Evolutionary conservation across 1,140 invertebrate species (phyloP), one percentile per base, ranked within the genome.

Genomic region (Zaprionus gabonicus): DNA sequence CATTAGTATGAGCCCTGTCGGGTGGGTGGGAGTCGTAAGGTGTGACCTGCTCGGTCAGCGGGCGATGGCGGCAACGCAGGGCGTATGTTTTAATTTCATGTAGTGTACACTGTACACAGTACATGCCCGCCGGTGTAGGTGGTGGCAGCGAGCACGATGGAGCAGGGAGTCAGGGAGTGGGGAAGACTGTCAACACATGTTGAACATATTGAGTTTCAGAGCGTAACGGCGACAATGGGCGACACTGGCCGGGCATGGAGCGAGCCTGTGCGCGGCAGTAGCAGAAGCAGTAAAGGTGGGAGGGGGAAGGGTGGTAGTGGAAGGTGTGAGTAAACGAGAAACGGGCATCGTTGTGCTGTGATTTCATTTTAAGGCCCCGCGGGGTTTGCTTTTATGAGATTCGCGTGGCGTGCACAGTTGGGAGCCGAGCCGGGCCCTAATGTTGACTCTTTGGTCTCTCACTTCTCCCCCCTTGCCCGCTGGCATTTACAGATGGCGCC

Each of bases 151-250:
- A 13, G 10, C 15, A 6, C 25, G 38, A 28, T 41, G 38, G 15
- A 7, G 41, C 5, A 23, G 23, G 23, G 13, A 9, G 41, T 44
- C 36, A 38, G 36, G 12, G 41, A 46, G 20, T 20, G 41, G 41
- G 6, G 15, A n/a, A 51, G 49, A 31, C 78, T 75, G 76, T 76
- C 71, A 76, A 77, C 80, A 78, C 77, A 83, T 83, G 80, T 73
- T 83, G 77, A 72, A 70, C 81, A 81, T 88, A 87, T 87, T 88
- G 75, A 73, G 59, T 87, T 88, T 81, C 84, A 68, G 53, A 58
- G 34, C 59, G 76, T 58, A 56, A 36, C 58, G 51, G 63, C 34
- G 36, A 53, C 60, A 69, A 62, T 34, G 55, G 23, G 41, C 46
- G 27, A 44, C 20, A 31, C 60, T 12, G 25, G 23, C 15, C 36